Base-by-base conservation (phyloP, 30 jellyfish, hydroid and myxozoan species). In the Phacellophora camtschatica region DNA sequence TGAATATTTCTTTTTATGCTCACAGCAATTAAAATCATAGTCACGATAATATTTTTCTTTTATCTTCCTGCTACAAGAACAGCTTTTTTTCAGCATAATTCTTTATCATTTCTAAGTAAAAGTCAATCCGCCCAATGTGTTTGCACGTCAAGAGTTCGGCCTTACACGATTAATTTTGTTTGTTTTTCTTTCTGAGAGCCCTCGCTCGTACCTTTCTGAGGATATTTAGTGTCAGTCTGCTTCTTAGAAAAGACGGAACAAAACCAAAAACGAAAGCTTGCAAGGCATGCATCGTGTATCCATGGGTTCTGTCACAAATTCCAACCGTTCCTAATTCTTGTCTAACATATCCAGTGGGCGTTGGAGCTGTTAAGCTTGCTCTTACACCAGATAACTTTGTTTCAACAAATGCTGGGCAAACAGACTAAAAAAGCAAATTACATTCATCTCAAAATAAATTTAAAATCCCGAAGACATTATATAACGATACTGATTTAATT, bases 281-380 rank as follows among this genome's bases (percentile, higher is more conserved):
- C 18, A 89, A 8, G 20, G 50, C 80, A 45, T 90, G 98, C 43
- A 43, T 35, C 74, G 81, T 50, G 58, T 82, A 85, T 28, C 98
- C 98, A 24, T 42, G 23, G 43, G 69, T 78, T 2, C 79, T 42
- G 36, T 83, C 88, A 5, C 77, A 46, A 41, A 67, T 19, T n/a
- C 98, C 96, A 49, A 90, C 86, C 10, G 98, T 92, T 19, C 69
- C 74, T 55, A 90, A 57, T 25, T 74, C 76, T 28, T 71, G 88
- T 27, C 43, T 19, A 20, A 83, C 98, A 79, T 76, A 90, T 1
- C 91, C 71, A 28, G 54, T 81, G 4, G 90, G 91, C 2, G 31
- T 41, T 5, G 98, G 98, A 11, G 62, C 56, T 5, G 79, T 22
- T 8, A 74, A 74, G 24, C 74, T 62, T 20, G 96, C 74, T 18